These are phyloP conservation scores for Gortyna flavago DNA, from an alignment of 2,888 invertebrate genomes.

Conservation along the genomic window DNA sequence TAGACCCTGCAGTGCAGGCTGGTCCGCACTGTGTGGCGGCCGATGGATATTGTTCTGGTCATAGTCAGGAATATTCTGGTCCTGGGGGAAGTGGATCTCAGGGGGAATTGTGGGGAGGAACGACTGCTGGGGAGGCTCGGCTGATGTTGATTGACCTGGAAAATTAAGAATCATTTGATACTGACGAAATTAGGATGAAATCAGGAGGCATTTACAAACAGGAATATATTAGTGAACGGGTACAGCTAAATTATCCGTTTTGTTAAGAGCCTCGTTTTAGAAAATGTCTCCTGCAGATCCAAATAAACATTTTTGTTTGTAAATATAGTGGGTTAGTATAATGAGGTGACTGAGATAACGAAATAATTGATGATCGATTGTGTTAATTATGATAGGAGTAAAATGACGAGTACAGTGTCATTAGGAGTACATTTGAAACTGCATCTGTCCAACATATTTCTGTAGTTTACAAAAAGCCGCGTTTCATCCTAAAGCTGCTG, in stretches of 20 bases:
- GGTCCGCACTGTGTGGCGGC: slow-evolving; percentile 72
- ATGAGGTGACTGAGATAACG: slow-evolving; percentile 51
- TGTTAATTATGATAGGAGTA: slow-evolving; percentile 25
- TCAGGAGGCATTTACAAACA: not conserved
- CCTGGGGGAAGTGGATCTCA: slow-evolving; percentile 81
- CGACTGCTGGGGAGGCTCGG: slow-evolving; percentile 69
- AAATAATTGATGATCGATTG: slow-evolving; percentile 29
- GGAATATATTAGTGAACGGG: not conserved
- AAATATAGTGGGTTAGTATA: slow-evolving; percentile 44
- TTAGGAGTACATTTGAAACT: not conserved
- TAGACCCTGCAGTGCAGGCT: slow-evolving; percentile 70
- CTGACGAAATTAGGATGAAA: not conserved
- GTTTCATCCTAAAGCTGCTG: not conserved
- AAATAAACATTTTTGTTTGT: slow-evolving; percentile 11
- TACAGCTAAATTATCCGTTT: not conserved
- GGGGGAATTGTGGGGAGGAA: slow-evolving; percentile 88
- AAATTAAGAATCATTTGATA: slow-evolving; percentile 44
- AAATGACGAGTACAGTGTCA: slow-evolving; percentile 1
- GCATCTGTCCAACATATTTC: not conserved
- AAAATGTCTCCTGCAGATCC: slow-evolving; percentile 8
- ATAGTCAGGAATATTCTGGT: slow-evolving; percentile 78
- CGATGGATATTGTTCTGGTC: slow-evolving; percentile 83
- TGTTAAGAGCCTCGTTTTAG: not conserved
- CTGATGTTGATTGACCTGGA: slow-evolving; percentile 74
- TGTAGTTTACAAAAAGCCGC: not conserved